Evolutionary conservation across 2,797 vertebrate species (phyloP).

Genomic region (Vultur gryphus): DNA sequence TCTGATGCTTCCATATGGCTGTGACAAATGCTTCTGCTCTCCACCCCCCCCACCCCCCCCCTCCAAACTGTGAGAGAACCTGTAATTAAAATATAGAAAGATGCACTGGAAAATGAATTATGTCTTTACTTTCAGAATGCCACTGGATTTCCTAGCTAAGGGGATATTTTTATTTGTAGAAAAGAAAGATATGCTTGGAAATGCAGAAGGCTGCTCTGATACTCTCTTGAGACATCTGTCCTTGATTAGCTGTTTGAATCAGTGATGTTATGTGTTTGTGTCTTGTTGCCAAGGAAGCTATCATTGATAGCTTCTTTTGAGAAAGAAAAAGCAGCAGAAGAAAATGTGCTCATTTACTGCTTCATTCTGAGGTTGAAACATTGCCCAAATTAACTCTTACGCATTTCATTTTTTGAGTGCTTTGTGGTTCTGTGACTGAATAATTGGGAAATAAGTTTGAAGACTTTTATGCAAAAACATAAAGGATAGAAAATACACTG

Average conservation of each 20-base stretch:
- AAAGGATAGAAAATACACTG: neutral
- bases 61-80: neutral
- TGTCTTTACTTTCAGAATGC: neutral
- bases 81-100: neutral
- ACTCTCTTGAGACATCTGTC: constrained; percentile 7
- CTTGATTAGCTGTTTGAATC: constrained; percentile 35
- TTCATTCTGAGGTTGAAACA: neutral
- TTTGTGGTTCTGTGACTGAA: neutral
- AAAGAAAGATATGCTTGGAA: neutral
- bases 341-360: neutral
- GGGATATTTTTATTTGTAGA: constrained; percentile 9
- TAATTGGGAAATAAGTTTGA: neutral
- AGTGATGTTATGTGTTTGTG: neutral
- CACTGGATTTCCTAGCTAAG: neutral
- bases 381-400: neutral
- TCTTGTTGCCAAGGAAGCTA: neutral
- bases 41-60: too few species aligned
- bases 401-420: neutral
- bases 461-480: neutral
- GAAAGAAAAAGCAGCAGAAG: neutral
- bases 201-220: neutral
- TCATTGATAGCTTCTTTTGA: neutral
- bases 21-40: neutral
- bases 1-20: neutral
- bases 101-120: neutral